Conservation (phyloP, 2,888 invertebrate species). For the Tenthredo livida region DNA sequence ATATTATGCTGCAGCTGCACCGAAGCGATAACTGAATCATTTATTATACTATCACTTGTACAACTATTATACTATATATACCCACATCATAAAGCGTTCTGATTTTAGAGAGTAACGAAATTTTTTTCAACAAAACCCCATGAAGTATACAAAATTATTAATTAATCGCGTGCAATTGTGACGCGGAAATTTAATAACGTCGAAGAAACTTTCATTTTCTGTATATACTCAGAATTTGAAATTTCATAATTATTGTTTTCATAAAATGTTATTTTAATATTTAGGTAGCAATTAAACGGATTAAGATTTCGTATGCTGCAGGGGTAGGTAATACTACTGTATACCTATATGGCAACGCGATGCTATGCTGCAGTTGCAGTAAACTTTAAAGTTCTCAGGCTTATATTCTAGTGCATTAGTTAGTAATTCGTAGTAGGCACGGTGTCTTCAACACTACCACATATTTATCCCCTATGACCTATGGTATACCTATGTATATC, state of each 20-base stretch:
- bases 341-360: too few species aligned
- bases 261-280: too few species aligned
- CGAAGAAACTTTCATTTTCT: too few species aligned
- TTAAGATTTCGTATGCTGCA: neutral
- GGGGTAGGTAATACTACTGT: neutral
- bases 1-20: neutral
- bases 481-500: neutral
- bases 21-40: conserved; percentile 25
- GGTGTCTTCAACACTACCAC: neutral
- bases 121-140: too few species aligned
- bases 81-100: neutral
- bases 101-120: too few species aligned
- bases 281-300: too few species aligned
- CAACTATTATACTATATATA: too few species aligned
- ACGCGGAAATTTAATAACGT: too few species aligned
- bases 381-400: conserved; percentile 10
- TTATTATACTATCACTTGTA: conserved; percentile 7
- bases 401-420: neutral
- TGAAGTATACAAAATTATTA: too few species aligned
- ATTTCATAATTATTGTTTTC: too few species aligned
- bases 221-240: too few species aligned
- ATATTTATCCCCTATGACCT: neutral
- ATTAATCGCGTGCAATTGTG: too few species aligned
- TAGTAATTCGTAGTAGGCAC: conserved; percentile 20
- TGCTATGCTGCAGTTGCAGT: neutral